Evolutionary conservation across 2,888 invertebrate species (phyloP), one percentile per base, ranked within the genome.

Genomic region (Archaeoteleia sp.): DNA sequence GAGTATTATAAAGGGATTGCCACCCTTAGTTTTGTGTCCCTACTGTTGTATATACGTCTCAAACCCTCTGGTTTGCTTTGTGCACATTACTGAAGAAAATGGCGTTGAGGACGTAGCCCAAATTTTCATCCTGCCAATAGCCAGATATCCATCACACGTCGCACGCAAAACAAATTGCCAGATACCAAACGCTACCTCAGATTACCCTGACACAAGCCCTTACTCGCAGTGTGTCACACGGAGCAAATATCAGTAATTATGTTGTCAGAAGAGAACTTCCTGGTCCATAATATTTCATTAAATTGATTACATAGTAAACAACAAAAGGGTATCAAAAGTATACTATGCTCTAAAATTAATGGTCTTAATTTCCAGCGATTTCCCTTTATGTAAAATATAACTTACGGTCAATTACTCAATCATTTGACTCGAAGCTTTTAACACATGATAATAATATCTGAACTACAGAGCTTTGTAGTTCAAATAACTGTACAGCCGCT

Each of bases 1-100:
- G 58, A 61, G 63, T 46, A 70, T 70, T 70, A 73, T 48, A 46
- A 53, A 40, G 49, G 54, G 54, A 60, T 63, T 54, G 42, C 29
- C 45, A 54, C 63, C 63, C 67, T 58, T 30, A 48, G 29, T 40
- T 67, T n/a, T 39, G 40, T 57, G 27, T 25, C 53, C 48, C 53
- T 46, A 51, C 51, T n/a, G 35, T 27, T 20, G 27, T 49, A 32
- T 34, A 29, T 48, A 45, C 12, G 34, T 12, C 23, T 17, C 23
- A 45, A 40, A 66, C 48, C 54, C 43, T 15, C 17, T 6, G 30
- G 13, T 35, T 10, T 32, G 20, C 34, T 34, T 39, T 46, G 35
- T 51, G 27, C 23, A 17, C 32, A 32, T 20, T 34, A n/a, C 27
- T 49, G 20, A 23, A 42, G 37, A 42, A 37, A 34, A 37, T 23